Percentiles rank a stretch among this genome's conserved stretches.
Conservation (phyloP, 2,113 vertebrate species). For the Platichthys stellatus region DNA sequence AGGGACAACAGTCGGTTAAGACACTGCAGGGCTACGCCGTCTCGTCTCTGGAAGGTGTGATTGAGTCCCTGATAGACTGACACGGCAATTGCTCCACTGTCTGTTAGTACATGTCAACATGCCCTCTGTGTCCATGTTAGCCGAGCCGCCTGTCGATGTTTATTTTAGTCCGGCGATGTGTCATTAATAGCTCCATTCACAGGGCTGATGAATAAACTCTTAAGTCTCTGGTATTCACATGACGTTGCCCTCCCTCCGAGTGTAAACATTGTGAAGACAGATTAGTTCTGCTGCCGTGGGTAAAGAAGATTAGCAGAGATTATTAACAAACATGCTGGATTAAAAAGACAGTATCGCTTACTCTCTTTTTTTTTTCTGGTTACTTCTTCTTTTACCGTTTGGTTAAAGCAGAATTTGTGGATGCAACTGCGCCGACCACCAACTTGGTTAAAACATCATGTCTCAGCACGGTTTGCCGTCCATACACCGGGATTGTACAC, state of each 20-base stretch:
- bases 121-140: conserved; percentile 11
- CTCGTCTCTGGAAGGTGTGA: conserved; percentile 14
- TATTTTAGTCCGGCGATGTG: conserved; percentile 42
- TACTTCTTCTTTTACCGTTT: background rate
- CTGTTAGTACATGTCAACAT: conserved; percentile 31
- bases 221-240: conserved; percentile 53
- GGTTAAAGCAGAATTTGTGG: conserved; percentile 37
- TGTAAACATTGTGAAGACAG: conserved; percentile 71
- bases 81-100: conserved; percentile 32
- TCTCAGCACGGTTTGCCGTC: conserved; percentile 18
- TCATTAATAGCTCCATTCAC: conserved; percentile 56
- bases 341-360: conserved; percentile 65
- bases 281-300: conserved; percentile 74
- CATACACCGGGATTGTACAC: conserved; percentile 33
- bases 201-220: conserved; percentile 53
- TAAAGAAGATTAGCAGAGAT: conserved; percentile 80
- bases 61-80: conserved; percentile 49
- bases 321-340: conserved; percentile 74
- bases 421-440: conserved; percentile 35
- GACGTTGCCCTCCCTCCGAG: conserved; percentile 47
- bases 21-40: conserved; percentile 27
- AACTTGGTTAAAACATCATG: conserved; percentile 24
- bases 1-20: conserved; percentile 3
- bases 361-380: conserved; percentile 24
- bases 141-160: conserved; percentile 19